Base-by-base conservation (phyloP, 2,888 invertebrate genomes). In the Ommatoiulus sabulosus region DNA sequence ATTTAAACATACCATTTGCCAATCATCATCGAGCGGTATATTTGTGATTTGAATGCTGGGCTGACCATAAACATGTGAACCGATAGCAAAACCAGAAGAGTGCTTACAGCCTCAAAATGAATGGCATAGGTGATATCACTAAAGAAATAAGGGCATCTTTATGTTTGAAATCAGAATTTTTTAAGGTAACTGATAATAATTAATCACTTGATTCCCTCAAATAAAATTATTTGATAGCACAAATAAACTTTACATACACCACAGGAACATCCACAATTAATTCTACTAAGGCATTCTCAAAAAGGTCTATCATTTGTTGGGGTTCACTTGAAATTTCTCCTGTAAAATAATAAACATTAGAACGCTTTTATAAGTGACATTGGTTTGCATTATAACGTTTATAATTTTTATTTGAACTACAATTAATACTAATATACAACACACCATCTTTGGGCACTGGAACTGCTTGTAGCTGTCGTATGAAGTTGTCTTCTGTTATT, bases 31-130 rank as follows among this genome's bases (percentile, higher is more conserved):
- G 91, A 91, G 48, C 94, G 94, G 92, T 95, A 97, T 90, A 97
- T 95, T 10, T 94, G 93, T 6, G 96, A 96, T 85, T 96, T 95
- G 89, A 95, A 95, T 0, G 95, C 94, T 44, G 91, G 93, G 87
- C 95, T 94, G 0, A 96, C 95, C 15, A 97, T 95, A 91, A 96
- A 96, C 92, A 97, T 95, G 92, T 98, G 97, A 48, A 97, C 96
- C 0, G 98, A 97, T 91, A 98, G 94, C n/a, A 98, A 93, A 0
- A 97, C 96, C 20, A 98, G 93, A 84, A 98, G 93, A 35, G 96
- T 96, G 92, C 97, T 98, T 86, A 98, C 95, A 44, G 97, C 96
- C 92, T 99, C 98, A 91, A 98, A 92, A 91, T 97, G 97, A 44
- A 97, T 94, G 89, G 95, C 95, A 92, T 97, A 97, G 88, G 97